Conservation (phyloP, 2,113 vertebrate genomes). For the Struthidea cinerea region DNA sequence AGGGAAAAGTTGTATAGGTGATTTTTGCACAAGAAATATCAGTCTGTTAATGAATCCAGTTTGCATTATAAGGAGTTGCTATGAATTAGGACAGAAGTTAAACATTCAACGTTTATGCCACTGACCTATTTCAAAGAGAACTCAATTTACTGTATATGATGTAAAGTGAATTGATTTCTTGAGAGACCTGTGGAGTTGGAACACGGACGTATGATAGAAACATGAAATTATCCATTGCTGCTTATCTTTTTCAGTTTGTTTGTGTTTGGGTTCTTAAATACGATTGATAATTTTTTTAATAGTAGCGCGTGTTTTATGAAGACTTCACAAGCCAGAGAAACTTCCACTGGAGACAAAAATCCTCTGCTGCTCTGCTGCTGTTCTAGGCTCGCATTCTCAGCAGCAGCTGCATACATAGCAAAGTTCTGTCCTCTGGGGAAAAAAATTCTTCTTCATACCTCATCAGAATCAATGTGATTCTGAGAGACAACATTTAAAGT, state of each 20-base stretch:
- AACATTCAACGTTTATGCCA: not conserved
- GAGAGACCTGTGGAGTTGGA: not conserved
- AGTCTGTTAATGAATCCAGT: not conserved
- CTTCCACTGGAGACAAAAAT: not conserved
- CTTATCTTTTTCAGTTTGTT: not conserved
- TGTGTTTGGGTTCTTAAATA: not conserved
- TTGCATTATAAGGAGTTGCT: not conserved
- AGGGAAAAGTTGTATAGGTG: not conserved
- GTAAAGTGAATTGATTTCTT: not conserved
- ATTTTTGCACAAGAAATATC: not conserved
- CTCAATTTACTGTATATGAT: not conserved
- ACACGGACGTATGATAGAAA: not conserved
- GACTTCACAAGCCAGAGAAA: not conserved
- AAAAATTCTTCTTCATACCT: not conserved
- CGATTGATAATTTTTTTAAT: not conserved
- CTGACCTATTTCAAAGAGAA: not conserved
- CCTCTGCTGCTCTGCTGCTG: not conserved
- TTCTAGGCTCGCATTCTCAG: not conserved
- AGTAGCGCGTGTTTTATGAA: not conserved
- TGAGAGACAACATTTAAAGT: not conserved
- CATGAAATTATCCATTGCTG: not conserved
- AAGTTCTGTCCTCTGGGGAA: not conserved
- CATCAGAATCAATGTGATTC: not conserved
- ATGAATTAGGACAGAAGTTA: not conserved
- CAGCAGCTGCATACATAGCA: not conserved